Base-by-base conservation (phyloP, 1,140 invertebrate species). In the Arctopsyche grandis region DNA sequence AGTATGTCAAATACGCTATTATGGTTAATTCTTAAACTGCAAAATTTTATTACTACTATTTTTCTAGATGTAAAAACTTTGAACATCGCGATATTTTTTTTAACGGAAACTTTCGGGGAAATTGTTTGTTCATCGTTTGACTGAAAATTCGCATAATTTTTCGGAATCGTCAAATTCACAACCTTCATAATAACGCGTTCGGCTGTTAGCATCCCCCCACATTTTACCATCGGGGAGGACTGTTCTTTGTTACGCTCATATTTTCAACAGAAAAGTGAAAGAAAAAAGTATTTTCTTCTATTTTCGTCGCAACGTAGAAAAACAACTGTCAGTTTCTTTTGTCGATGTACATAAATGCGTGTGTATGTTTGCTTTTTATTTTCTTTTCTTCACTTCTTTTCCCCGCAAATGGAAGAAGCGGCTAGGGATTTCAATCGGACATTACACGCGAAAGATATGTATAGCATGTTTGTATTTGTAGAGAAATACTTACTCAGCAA, bases 241-340 rank as follows among this genome's bases (percentile, higher is more conserved):
- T 12, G 60, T 66, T 66, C 29, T 16, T 70, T 70, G 29, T 70
- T 70, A 70, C 26, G 5, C 19, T 29, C 14, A 26, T 43, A 19
- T 38, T 70, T 70, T 70, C 69, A 5, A 14, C 21, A 9, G 26
- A 38, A 16, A 70, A 70, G 16, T 52, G 48, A 16, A 52, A 12
- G 10, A 52, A 52, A 16, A 52, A 52, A 52, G 26, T 43, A 43
- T 70, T 70, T 26, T 29, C 24, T 38, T 29, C 24, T n/a, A 66
- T 66, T 66, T 66, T 66, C 16, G 24, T 29, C 69, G 0, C 69
- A 5, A 26, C 69, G 21, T n/a, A 14, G 24, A 44, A 66, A 70
- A 70, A 70, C 24, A 70, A 44, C 69, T 70, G 69, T 70, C 69
- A 70, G 69, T 70, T 26, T 70, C 69, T 70, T 70, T 70, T 38